Base-by-base conservation (phyloP, 2,888 invertebrate genomes). In the Gisinianus flammeolus region DNA sequence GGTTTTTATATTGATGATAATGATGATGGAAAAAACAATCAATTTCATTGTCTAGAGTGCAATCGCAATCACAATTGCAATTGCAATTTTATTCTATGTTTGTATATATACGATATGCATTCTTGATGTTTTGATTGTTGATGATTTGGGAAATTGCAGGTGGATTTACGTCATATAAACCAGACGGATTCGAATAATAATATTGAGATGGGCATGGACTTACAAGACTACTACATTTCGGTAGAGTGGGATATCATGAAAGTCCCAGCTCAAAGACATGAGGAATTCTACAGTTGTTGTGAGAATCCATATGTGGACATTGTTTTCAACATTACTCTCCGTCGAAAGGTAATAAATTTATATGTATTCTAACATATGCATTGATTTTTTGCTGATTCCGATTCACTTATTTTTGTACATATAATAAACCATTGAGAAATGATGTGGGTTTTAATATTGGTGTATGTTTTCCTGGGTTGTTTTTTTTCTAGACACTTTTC, bases 161-260 rank as follows among this genome's bases (percentile, higher is more conserved):
- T 96, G 87, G 96, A 96, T 87, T 89, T 96, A 85, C 91, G 94
- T 86, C 96, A 96, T 88, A 90, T 95, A 84, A 92, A 93, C 85
- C 95, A 96, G 89, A 91, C 92, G 80, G 93, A 93, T 82, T 94
- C 94, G 87, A 94, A 94, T 78, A 94, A 95, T 87, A 91, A 92
- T 86, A 95, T 96, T 86, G 94, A 93, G 85, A 91, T 95, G 87
- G 96, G 96, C 81, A 96, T 96, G 86, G 96, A 96, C 88, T 90
- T 96, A 82, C 94, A 94, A 86, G 96, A 96, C 88, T 96, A 95
- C 88, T 96, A 96, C 90, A 94, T 96, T 87, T 96, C 96, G 86
- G 97, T 97, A 79, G 98, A 98, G 89, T 98, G 98, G 98, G 98
- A 98, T 89, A 96, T 95, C 85, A 93, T 98, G 91, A 91, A 93